phyloP scores from a whole-genome alignment of 2,113 vertebrate genomes.

The Proteles cristata region DNA sequence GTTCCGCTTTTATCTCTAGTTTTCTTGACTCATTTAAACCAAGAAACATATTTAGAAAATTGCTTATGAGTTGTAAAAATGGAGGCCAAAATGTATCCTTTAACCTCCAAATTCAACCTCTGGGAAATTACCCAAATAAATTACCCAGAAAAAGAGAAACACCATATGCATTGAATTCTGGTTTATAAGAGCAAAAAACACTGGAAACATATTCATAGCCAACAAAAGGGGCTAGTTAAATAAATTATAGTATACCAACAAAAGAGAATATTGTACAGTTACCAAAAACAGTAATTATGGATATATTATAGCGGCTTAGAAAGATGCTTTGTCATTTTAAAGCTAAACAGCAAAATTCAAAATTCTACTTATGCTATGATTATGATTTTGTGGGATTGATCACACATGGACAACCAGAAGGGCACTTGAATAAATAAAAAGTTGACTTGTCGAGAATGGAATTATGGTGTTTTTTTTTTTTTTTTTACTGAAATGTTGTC shows the following conservation, averaged over 20 bases:
- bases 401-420: not conserved
- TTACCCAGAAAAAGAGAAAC: not conserved
- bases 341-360: not conserved
- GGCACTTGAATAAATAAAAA: not conserved
- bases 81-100: not conserved
- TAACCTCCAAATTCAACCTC: not conserved
- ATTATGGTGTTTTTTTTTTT: not conserved
- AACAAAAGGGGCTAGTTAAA: not conserved
- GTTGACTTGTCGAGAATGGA: not conserved
- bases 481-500: not conserved
- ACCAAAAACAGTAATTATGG: not conserved
- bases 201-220: not conserved
- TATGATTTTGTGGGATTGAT: slow-evolving; percentile 49
- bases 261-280: not conserved
- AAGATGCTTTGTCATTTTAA: slow-evolving; percentile 40
- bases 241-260: not conserved
- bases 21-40: not conserved
- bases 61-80: not conserved
- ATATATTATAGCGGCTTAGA: not conserved
- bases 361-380: not conserved
- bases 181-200: slow-evolving; percentile 28
- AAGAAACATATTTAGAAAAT: not conserved
- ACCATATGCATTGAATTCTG: not conserved
- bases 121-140: slow-evolving; percentile 24
- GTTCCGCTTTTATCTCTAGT: not conserved